Percentiles rank a stretch among this genome's conserved stretches.
These are phyloP conservation scores for Glareola pratincola DNA, from an alignment of 2,113 vertebrate genomes.

Conservation along the genomic window DNA sequence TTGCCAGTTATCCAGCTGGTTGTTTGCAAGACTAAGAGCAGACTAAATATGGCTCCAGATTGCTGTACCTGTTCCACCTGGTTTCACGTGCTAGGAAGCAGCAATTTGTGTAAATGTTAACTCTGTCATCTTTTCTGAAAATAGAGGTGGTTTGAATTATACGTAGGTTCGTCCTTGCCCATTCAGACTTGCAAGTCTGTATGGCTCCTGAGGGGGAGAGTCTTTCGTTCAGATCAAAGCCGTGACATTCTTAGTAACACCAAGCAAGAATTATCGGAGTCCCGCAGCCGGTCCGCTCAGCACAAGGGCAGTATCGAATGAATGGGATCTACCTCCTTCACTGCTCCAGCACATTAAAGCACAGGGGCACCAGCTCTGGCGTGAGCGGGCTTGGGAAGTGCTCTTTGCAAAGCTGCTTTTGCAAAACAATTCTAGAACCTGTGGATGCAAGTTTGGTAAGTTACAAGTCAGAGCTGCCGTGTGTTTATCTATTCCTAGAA, in stretches of 20 bases:
- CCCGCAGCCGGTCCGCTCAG: background rate
- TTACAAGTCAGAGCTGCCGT: background rate
- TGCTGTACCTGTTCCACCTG: background rate
- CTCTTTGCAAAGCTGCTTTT: background rate
- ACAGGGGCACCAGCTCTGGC: background rate
- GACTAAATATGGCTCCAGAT: background rate
- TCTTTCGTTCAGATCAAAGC: background rate
- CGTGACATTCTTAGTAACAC: background rate
- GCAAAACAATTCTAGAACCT: background rate
- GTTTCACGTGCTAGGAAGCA: background rate
- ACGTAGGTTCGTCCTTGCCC: background rate
- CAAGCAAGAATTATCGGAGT: background rate
- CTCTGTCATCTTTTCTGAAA: background rate
- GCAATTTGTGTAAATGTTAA: background rate
- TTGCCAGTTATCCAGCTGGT: background rate
- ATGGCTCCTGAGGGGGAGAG: background rate
- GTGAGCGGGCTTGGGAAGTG: background rate
- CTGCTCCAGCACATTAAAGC: background rate
- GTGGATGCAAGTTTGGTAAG: background rate
- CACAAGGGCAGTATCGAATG: background rate
- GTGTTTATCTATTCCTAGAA: background rate
- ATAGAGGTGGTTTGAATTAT: background rate
- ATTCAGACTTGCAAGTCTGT: background rate
- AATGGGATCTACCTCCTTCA: background rate
- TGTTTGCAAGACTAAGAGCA: background rate